Base-by-base conservation (phyloP, 2,888 invertebrate species). In the Ethmia dodecea region DNA sequence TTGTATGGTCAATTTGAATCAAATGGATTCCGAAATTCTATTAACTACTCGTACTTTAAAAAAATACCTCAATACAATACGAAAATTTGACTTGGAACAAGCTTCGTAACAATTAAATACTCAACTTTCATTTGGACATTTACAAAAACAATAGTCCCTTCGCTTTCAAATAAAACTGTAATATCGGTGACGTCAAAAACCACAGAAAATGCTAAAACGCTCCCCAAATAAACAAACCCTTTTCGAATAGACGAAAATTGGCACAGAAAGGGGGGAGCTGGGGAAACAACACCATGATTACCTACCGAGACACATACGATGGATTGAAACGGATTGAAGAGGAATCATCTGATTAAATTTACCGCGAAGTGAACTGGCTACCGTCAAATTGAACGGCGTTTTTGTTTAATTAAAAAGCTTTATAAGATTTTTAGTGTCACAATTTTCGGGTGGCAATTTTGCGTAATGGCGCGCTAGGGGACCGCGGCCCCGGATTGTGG, bases 301-400 rank as follows among this genome's bases (percentile, higher is more conserved):
- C 20, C 6, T 30, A 20, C 9, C n/a, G n/a, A n/a, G n/a, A n/a
- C n/a, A n/a, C n/a, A n/a, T n/a, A n/a, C 28, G 28, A 32, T 26
- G 15, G 43, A 38, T 47, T 33, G 34, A 28, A 42, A 38, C 42
- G 34, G 31, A 47, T 42, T 55, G 40, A 40, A 47, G 42, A 32
- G 37, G 27, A 37, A 42, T 37, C 51, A 37, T 38, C 38, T 31
- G 35, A 40, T 42, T 47, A 26, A 11, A 26, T 26, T 26, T n/a
- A 26, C 26, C 26, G 12, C 26, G 11, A 6, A 26, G 11, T 11
- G 10, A 26, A 26, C 8, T 32, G 22, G 32, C 26, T 26, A 36
- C 27, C 28, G 13, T 44, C 43, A 40, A 43, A 49, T 47, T 52
- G 38, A 33, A 42, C 25, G 35, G 10, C 24, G 38, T 41, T 26